Percentiles rank a stretch among this genome's conserved stretches.
phyloP scores from a whole-genome alignment of 2,888 invertebrate species.

The Cephus runcator region DNA sequence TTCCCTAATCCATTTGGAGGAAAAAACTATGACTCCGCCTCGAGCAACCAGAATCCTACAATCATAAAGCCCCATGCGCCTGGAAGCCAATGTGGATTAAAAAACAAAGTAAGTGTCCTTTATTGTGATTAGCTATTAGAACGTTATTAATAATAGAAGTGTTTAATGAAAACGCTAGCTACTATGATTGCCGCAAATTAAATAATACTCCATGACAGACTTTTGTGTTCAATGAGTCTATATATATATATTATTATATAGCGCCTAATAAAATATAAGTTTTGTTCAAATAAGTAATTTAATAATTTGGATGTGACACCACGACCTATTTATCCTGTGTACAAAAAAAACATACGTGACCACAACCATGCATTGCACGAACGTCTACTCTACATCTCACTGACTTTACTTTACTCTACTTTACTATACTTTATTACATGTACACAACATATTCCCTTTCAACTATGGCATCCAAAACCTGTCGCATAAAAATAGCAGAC shows the following conservation, averaged over 20 bases:
- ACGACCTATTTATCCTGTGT: not conserved
- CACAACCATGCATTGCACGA: not conserved
- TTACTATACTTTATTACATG: not conserved
- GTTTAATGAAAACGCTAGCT: not conserved
- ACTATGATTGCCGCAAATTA: not conserved
- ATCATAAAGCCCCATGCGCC: conserved; percentile 40
- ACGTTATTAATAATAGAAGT: not conserved
- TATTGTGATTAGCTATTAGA: not conserved
- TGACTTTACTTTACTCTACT: not conserved
- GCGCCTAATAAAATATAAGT: not conserved
- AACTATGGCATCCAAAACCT: not conserved
- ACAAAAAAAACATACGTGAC: not conserved
- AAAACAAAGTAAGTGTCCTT: conserved; percentile 57
- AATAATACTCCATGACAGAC: not conserved
- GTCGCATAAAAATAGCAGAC: not conserved
- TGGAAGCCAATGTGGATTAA: conserved; percentile 59
- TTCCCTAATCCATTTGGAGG: conserved; percentile 37
- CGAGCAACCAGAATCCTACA: conserved; percentile 32
- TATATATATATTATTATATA: conserved; percentile 1
- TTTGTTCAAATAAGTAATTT: not conserved
- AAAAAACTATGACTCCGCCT: conserved; percentile 29
- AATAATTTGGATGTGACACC: not conserved
- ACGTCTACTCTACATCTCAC: not conserved
- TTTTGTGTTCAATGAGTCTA: not conserved
- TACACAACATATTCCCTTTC: not conserved